Percentiles rank a stretch among this genome's conserved stretches.
These are phyloP conservation scores for Mythimna pallens DNA, from an alignment of 2,888 invertebrate species.

Conservation along the genomic window DNA sequence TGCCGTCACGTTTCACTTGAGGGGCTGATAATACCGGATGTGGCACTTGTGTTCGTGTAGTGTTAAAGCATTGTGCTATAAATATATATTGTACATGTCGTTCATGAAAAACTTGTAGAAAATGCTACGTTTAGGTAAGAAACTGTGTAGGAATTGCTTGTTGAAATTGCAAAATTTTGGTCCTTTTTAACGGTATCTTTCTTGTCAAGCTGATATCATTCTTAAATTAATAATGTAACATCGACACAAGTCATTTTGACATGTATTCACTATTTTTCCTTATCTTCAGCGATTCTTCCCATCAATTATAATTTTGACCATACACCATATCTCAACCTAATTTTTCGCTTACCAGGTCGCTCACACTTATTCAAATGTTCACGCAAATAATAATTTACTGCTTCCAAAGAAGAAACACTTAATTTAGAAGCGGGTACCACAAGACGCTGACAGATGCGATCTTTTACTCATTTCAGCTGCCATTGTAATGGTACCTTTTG, in stretches of 20 bases:
- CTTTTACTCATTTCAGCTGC: slow-evolving; percentile 43
- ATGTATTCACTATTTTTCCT: too few relatives aligned
- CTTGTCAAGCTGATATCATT: neutral
- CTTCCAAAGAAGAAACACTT: slow-evolving; percentile 26
- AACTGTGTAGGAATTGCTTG: neutral
- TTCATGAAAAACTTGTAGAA: slow-evolving; percentile 4
- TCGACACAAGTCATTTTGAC: too few relatives aligned
- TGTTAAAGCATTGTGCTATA: slow-evolving; percentile 32
- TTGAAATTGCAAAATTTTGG: neutral
- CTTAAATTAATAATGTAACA: neutral
- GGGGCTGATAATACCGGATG: slow-evolving; percentile 72
- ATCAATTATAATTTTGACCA: too few relatives aligned
- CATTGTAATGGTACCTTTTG: slow-evolving; percentile 51
- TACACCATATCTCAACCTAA: too few relatives aligned
- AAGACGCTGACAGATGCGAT: slow-evolving; percentile 53
- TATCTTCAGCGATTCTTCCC: too few relatives aligned
- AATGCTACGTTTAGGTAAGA: neutral
- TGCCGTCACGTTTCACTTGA: slow-evolving; percentile 72
- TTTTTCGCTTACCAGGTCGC: neutral
- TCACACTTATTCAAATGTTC: neutral
- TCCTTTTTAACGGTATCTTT: neutral
- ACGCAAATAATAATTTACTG: slow-evolving; percentile 40
- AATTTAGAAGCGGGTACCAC: slow-evolving; percentile 42
- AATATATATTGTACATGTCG: slow-evolving; percentile 25
- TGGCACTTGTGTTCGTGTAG: slow-evolving; percentile 34